Conservation (phyloP, 2,797 vertebrate genomes). For the Onychomys torridus region DNA sequence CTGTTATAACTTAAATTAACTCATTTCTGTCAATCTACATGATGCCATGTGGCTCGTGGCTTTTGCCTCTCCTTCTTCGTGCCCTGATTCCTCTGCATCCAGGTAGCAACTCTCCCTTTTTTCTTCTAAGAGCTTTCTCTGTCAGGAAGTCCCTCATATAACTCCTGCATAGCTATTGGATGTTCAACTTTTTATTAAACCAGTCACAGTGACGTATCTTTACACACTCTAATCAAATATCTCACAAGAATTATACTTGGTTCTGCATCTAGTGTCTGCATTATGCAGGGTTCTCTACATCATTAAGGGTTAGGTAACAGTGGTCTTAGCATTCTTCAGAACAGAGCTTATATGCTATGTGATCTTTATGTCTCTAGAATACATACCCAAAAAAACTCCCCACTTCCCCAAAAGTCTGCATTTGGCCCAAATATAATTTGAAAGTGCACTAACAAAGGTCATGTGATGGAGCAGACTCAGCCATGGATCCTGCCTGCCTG, state of each 20-base stretch:
- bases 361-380: background rate
- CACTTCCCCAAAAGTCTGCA: background rate
- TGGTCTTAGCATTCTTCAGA: background rate
- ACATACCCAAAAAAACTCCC: background rate
- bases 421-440: background rate
- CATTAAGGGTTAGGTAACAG: background rate
- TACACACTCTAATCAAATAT: background rate
- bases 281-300: background rate
- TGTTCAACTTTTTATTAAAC: background rate
- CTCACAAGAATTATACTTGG: background rate
- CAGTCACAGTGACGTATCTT: background rate
- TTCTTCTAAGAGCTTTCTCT: background rate
- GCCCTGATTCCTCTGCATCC: background rate
- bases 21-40: background rate
- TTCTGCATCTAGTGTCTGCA: background rate
- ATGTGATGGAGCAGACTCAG: background rate
- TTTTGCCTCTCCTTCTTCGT: background rate
- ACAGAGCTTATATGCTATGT: too few relatives aligned
- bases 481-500: background rate
- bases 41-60: background rate
- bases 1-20: background rate
- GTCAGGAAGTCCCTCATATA: background rate
- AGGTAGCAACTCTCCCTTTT: background rate
- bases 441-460: background rate
- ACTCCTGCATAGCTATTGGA: background rate